These are phyloP conservation scores for Rhegmatorhina hoffmannsi DNA, from an alignment of 2,113 vertebrate genomes.

Conservation along the genomic window DNA sequence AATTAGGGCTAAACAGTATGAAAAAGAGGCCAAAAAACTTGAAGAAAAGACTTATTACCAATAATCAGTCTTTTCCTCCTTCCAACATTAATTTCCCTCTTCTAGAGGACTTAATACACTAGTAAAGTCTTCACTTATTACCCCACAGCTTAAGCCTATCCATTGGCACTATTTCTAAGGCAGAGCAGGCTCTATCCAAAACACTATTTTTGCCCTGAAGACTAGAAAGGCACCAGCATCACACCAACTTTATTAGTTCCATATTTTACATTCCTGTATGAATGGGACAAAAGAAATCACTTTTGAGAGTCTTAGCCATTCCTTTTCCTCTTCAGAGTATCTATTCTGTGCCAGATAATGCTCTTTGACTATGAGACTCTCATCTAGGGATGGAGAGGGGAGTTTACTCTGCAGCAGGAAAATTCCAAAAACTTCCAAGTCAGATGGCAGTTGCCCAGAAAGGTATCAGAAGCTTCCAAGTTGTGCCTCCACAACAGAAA, in stretches of 20 bases:
- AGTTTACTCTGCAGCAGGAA: background rate
- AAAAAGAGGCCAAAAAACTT: background rate
- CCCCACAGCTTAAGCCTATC: background rate
- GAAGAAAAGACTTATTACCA: background rate
- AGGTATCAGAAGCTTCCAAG: background rate
- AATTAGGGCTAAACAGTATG: background rate
- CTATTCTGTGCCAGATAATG: background rate
- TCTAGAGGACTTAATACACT: background rate
- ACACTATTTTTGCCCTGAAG: background rate
- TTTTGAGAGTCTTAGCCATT: background rate
- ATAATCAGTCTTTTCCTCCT: background rate
- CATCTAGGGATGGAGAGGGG: background rate
- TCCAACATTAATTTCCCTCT: background rate
- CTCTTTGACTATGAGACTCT: background rate
- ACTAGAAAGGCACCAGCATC: background rate
- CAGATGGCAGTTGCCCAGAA: background rate
- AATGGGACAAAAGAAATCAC: background rate
- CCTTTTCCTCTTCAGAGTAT: background rate
- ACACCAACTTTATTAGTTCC: background rate
- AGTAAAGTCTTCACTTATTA: background rate
- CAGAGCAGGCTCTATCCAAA: background rate
- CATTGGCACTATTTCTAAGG: background rate
- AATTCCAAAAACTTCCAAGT: background rate
- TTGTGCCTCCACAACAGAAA: background rate
- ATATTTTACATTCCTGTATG: conserved; percentile 25